A percentile compares a stretch with the other conserved stretches of the same genome.
Evolutionary conservation across 2,797 vertebrate species (phyloP).

Genomic region (Sebastes minor): DNA sequence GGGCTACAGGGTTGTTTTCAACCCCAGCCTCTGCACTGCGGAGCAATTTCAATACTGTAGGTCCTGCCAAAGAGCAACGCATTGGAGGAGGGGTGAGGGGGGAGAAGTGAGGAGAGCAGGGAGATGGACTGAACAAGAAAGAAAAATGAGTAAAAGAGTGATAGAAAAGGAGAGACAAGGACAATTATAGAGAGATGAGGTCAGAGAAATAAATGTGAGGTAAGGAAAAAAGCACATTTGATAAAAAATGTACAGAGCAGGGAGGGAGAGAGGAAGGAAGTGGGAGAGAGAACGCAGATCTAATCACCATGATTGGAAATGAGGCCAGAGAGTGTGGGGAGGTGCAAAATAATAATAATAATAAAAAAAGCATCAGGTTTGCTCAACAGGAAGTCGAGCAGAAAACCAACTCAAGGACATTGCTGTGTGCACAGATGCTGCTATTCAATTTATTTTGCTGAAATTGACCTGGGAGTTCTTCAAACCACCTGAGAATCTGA

Average conservation of each 20-base stretch:
- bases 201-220: conserved; percentile 11
- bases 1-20: conserved; percentile 56
- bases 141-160: background rate
- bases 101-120: background rate
- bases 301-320: conserved; percentile 66
- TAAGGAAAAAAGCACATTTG: conserved; percentile 1
- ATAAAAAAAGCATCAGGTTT: conserved; percentile 10
- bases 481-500: conserved; percentile 14
- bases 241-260: background rate
- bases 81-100: conserved; percentile 27
- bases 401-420: conserved; percentile 39
- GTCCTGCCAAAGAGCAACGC: conserved; percentile 52
- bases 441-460: conserved; percentile 46
- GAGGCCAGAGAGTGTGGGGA: conserved; percentile 8
- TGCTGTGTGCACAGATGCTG: conserved; percentile 13
- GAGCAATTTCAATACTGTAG: conserved; percentile 64
- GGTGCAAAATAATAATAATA: background rate
- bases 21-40: conserved; percentile 64
- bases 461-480: conserved; percentile 41
- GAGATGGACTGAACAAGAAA: background rate
- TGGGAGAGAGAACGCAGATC: conserved; percentile 32
- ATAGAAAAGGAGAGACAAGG: background rate
- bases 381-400: background rate
- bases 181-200: conserved; percentile 1
- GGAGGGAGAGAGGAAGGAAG: conserved; percentile 11